Percentiles rank a stretch among this genome's conserved stretches.
phyloP scores from a whole-genome alignment of 2,888 invertebrate genomes.

The Pyralis farinalis region DNA sequence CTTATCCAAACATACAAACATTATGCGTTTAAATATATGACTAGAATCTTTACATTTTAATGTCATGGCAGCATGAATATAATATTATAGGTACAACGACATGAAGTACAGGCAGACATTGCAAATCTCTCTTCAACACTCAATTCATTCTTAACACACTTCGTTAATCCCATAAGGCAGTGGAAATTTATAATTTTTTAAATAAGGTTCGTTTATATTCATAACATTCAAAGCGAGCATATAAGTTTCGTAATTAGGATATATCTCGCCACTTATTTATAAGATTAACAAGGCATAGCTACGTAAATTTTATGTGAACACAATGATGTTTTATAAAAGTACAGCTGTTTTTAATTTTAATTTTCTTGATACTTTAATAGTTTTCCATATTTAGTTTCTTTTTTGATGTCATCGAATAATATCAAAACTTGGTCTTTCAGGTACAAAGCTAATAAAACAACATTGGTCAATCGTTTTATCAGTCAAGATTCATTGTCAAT shows the following conservation, averaged over 20 bases:
- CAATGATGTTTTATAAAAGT: neutral
- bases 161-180: slow-evolving; percentile 40
- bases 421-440: too few species aligned
- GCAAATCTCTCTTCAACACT: neutral
- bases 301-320: slow-evolving; percentile 14
- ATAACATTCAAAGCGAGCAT: slow-evolving; percentile 40
- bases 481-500: slow-evolving; percentile 23
- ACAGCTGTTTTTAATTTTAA: too few species aligned
- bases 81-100: slow-evolving; percentile 17
- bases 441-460: neutral
- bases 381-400: neutral
- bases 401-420: too few species aligned
- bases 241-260: slow-evolving; percentile 40
- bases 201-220: slow-evolving; percentile 17
- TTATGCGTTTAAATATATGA: slow-evolving; percentile 41
- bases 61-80: slow-evolving; percentile 34
- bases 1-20: slow-evolving; percentile 26
- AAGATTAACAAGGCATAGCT: slow-evolving; percentile 49
- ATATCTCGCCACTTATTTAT: slow-evolving; percentile 38
- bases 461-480: slow-evolving; percentile 5
- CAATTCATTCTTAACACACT: slow-evolving; percentile 11
- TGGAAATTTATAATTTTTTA: neutral
- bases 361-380: neutral
- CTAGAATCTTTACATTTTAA: slow-evolving; percentile 45
- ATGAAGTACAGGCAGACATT: slow-evolving; percentile 16